Evolutionary conservation across 2,113 vertebrate genomes (phyloP), one percentile per base, ranked within the genome.

Genomic region (Colius striatus): DNA sequence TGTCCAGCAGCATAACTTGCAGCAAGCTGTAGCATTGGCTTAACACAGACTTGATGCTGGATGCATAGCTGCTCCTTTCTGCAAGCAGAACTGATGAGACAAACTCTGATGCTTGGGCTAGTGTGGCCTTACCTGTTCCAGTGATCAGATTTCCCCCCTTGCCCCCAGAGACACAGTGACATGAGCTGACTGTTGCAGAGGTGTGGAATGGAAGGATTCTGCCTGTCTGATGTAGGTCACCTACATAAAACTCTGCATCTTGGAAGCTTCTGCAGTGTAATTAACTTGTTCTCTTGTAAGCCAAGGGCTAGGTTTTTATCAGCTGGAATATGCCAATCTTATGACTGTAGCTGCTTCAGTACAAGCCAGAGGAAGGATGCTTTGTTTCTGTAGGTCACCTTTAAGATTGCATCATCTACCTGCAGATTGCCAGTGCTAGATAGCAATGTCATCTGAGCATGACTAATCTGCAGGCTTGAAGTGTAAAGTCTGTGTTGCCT

Each of bases 361-460:
- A 26, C 71, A 94, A 60, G 5, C 38, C 32, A 57, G 70, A 92
- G 80, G 92, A 96, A 94, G 80, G 65, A 61, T 0, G 9, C 48
- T 84, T 87, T 90, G 71, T 88, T 93, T 96, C 93, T 96, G 92
- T 93, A 96, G 94, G 95, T 96, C 93, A 96, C 95, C 95, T 97
- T 92, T 87, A 92, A 89, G 94, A 95, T 95, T 94, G 94, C 94
- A 72, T 96, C 95, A 97, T 88, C 83, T 94, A 94, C 93, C 94
- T 95, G 90, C 92, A 96, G 96, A 95, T 90, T 95, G 90, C 90
- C 88, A 96, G 92, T 48, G 13, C 20, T 54, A 94, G 92, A 97
- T 93, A 95, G 85, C 0, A 7, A 76, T 91, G 86, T 95, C 94
- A 95, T 87, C 90, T 96, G 92, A 95, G 85, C 74, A 63, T 94